Conservation (phyloP, 2,113 vertebrate genomes). For the Gulo gulo region DNA sequence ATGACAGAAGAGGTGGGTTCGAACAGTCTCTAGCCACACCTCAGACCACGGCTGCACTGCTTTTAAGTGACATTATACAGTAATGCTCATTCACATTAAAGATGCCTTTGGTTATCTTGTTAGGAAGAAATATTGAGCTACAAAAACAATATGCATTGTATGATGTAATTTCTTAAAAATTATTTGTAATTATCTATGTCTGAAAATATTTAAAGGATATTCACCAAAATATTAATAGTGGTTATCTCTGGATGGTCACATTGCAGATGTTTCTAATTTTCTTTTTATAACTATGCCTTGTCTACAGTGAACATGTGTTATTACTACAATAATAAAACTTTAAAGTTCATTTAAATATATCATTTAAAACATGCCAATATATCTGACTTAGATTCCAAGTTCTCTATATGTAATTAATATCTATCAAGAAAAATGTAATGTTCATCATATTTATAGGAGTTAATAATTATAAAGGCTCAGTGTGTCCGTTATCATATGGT, state of each 20-base stretch:
- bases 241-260: background rate
- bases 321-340: background rate
- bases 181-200: background rate
- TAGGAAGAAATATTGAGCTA: background rate
- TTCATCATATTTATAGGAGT: background rate
- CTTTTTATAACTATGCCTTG: background rate
- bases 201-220: background rate
- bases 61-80: background rate
- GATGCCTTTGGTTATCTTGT: background rate
- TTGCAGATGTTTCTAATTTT: constrained; percentile 17
- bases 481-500: no score
- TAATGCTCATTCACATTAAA: background rate
- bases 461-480: background rate
- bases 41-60: background rate
- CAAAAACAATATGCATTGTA: background rate
- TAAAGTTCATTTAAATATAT: constrained; percentile 1
- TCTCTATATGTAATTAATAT: background rate
- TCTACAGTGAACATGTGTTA: background rate
- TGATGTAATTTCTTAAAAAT: background rate
- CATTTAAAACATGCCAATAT: background rate
- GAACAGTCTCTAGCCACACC: background rate
- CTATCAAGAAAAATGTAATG: background rate
- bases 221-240: constrained; percentile 3
- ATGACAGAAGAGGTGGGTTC: background rate
- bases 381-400: constrained; percentile 29